Conservation (phyloP, 2,797 vertebrate genomes). For the Rhinatrema bivittatum region DNA sequence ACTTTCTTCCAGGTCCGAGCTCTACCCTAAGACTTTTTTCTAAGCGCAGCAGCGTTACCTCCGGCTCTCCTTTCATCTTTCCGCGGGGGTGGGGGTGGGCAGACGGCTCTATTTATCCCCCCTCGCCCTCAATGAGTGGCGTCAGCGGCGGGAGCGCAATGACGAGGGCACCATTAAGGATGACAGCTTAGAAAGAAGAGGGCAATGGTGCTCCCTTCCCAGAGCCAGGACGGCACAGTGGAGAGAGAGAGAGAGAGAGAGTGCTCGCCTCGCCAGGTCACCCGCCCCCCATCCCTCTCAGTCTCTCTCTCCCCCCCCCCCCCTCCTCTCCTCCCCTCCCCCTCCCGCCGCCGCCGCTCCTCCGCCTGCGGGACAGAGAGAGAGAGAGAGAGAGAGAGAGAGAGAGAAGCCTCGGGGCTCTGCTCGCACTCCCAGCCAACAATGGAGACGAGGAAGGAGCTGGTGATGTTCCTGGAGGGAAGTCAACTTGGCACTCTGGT, state of each 20-base stretch:
- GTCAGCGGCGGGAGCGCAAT: constrained; percentile 89
- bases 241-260: too few relatives aligned
- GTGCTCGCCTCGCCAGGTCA: constrained; percentile 84
- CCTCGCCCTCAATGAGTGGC: constrained; percentile 83
- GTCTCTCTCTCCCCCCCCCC: constrained; percentile 22
- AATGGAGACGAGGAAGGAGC: constrained; percentile 90
- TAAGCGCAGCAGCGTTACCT: constrained; percentile 59
- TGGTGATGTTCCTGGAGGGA: constrained; percentile 82
- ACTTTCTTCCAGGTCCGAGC: constrained; percentile 55
- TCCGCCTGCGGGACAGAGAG: constrained; percentile 26
- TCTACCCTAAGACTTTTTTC: constrained; percentile 54
- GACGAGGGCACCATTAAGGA: constrained; percentile 88
- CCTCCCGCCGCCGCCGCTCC: constrained; percentile 25
- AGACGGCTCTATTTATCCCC: constrained; percentile 84
- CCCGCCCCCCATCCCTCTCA: constrained; percentile 44
- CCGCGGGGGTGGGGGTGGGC: too few relatives aligned
- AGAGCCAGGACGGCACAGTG: constrained; percentile 80
- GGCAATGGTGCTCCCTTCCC: constrained; percentile 96
- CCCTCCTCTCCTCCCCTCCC: constrained; percentile 22
- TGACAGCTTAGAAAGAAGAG: constrained; percentile 92
- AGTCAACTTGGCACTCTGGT: constrained; percentile 64
- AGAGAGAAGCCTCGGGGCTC: constrained; percentile 24
- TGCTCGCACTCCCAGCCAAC: constrained; percentile 47
- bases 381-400: constrained; percentile 24
- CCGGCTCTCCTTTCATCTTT: constrained; percentile 63